A percentile compares a stretch with the other conserved stretches of the same genome.
These are phyloP conservation scores for Conus ventricosus DNA, from an alignment of 1,140 invertebrate genomes.

Conservation along the genomic window DNA sequence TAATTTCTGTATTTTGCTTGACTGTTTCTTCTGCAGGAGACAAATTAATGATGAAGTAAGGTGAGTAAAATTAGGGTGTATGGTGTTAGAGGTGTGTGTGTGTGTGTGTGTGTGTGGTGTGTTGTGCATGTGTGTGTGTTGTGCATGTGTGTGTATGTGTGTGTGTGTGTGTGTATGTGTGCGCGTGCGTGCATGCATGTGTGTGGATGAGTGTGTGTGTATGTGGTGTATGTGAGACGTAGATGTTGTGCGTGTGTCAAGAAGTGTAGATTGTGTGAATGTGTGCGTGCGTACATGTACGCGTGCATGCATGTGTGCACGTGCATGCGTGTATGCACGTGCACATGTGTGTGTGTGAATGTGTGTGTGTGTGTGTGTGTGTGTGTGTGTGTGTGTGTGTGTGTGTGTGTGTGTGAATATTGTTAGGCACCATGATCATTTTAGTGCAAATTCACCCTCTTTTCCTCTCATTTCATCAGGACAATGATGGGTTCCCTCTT, in stretches of 20 bases:
- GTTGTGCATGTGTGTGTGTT: background rate
- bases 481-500: slow-evolving; percentile 91
- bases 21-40: slow-evolving; percentile 60
- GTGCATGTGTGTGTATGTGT: background rate
- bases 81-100: background rate
- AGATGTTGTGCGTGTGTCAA: background rate
- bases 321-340: background rate
- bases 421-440: background rate
- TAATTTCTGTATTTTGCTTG: too few relatives aligned
- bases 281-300: background rate
- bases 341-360: background rate
- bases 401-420: background rate
- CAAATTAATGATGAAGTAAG: slow-evolving; percentile 73
- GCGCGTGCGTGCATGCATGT: background rate
- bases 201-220: background rate
- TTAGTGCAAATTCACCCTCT: background rate
- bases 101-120: background rate
- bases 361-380: slow-evolving; percentile 22
- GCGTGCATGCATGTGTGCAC: background rate
- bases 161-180: background rate
- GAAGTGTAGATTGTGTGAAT: background rate
- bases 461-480: slow-evolving; percentile 45
- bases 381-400: background rate
- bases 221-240: background rate
- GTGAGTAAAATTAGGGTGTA: slow-evolving; percentile 25